Percentiles rank a stretch among this genome's conserved stretches.
Evolutionary conservation across 2,113 vertebrate species (phyloP).

Genomic region (Philantomba maxwellii): DNA sequence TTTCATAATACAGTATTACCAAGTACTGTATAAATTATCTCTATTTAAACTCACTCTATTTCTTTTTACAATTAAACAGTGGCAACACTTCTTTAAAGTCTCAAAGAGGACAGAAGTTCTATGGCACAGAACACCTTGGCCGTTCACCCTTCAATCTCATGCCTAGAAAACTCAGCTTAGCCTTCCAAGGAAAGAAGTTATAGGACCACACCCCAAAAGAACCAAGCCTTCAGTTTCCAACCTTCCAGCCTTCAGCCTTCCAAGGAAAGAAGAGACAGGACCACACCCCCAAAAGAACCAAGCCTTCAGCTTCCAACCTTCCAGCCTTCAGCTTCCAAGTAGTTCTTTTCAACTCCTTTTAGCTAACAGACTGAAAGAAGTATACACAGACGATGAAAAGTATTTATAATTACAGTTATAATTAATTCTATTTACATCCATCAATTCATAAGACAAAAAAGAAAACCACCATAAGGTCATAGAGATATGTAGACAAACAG

Average conservation of each 20-base stretch:
- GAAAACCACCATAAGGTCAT: background rate
- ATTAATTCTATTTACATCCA: conserved; percentile 1
- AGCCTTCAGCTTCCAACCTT: background rate
- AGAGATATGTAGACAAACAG: conserved; percentile 4
- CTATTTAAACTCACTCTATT: background rate
- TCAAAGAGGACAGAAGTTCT: background rate
- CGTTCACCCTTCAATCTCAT: background rate
- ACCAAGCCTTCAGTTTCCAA: background rate
- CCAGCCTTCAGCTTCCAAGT: background rate
- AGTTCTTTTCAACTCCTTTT: background rate
- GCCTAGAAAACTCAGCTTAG: background rate
- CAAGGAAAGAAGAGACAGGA: background rate
- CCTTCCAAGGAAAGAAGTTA: background rate
- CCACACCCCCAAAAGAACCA: background rate
- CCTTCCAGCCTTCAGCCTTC: background rate
- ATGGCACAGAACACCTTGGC: background rate
- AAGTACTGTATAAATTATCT: background rate
- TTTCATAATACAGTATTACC: background rate
- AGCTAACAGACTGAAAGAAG: background rate
- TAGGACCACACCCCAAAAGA: background rate
- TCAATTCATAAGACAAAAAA: background rate
- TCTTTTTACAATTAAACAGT: background rate
- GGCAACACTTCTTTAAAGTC: background rate
- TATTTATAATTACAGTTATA: background rate
- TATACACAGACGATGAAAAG: background rate